These are phyloP conservation scores for Aplochiton taeniatus DNA, from an alignment of 2,797 vertebrate genomes.

Conservation along the genomic window DNA sequence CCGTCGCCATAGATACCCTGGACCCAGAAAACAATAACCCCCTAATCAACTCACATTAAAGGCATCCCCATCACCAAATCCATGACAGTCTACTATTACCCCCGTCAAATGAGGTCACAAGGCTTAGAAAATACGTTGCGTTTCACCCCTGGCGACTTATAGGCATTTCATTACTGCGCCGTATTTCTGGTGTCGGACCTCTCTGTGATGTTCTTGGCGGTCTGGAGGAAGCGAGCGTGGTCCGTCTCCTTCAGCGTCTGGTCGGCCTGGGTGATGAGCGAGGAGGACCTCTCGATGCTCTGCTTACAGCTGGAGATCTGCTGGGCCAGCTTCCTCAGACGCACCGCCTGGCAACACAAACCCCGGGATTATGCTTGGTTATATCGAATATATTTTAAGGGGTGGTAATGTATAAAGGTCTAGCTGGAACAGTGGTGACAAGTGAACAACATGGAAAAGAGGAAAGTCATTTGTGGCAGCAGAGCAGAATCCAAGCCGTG, in stretches of 20 bases:
- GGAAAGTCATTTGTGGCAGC: too few species aligned
- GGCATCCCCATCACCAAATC: too few species aligned
- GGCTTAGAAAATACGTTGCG: too few species aligned
- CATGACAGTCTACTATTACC: too few species aligned
- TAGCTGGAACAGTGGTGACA: neutral
- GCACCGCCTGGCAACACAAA: conserved; percentile 77
- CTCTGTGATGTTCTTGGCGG: conserved; percentile 94
- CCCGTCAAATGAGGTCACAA: too few species aligned
- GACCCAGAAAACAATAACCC: too few species aligned
- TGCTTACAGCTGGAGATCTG: conserved; percentile 97
- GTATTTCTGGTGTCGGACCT: conserved; percentile 83
- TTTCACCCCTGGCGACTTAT: too few species aligned
- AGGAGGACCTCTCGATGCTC: conserved; percentile 93
- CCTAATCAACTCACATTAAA: too few species aligned
- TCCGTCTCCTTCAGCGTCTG: conserved; percentile 95
- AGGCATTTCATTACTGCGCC: neutral
- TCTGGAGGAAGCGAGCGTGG: conserved; percentile 97
- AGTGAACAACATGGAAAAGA: neutral
- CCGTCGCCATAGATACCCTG: conserved; percentile 98
- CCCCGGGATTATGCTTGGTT: neutral
- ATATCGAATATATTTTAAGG: too few species aligned
- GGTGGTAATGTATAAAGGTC: too few species aligned
- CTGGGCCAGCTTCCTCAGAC: conserved; percentile 93
- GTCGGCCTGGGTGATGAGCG: conserved; percentile 94
- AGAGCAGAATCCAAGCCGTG: too few species aligned